These are phyloP conservation scores for Sepiola atlantica DNA, from an alignment of 2,888 invertebrate species.

Conservation along the genomic window DNA sequence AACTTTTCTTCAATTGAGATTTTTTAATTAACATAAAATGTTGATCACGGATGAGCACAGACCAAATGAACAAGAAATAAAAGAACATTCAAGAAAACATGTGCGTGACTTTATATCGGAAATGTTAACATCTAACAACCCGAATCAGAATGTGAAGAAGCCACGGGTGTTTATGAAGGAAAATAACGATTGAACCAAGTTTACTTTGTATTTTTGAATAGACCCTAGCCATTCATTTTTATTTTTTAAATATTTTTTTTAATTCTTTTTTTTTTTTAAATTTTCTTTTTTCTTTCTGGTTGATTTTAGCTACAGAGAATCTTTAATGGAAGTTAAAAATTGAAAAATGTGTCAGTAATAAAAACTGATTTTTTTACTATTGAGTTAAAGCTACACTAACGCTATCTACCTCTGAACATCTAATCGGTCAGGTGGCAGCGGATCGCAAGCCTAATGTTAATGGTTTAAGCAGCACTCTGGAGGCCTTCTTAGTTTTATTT, in stretches of 20 bases:
- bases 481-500: no score
- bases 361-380: no score
- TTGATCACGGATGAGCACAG: not conserved
- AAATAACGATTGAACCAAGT: not conserved
- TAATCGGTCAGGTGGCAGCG: no score
- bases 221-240: no score
- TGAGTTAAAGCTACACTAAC: no score
- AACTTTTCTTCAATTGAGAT: not conserved
- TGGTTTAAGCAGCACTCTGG: no score
- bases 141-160: not conserved
- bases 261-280: no score
- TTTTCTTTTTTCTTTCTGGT: not conserved
- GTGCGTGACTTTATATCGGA: not conserved
- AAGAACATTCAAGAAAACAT: not conserved
- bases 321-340: not conserved
- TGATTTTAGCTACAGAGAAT: not conserved
- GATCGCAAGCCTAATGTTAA: no score
- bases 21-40: not conserved
- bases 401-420: no score
- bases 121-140: not conserved
- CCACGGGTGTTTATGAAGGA: not conserved
- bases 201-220: no score
- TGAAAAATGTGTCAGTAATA: not conserved
- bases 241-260: no score
- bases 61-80: not conserved